phyloP scores from a whole-genome alignment of 2,888 invertebrate species.

The Trachelus troglodyta region DNA sequence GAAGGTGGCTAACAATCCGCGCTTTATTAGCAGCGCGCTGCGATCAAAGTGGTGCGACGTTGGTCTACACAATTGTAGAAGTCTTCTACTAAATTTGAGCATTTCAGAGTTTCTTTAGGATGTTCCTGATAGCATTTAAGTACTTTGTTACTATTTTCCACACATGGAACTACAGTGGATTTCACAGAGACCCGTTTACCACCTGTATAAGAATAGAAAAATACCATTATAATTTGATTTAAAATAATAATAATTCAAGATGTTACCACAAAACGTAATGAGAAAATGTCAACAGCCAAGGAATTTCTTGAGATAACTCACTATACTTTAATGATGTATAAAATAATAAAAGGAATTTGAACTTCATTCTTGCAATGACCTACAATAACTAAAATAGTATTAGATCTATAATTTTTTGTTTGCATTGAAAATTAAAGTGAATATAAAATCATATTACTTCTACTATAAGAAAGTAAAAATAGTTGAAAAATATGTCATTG shows the following conservation, averaged over 20 bases:
- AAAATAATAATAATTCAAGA: neutral
- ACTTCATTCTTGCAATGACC: neutral
- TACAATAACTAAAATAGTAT: neutral
- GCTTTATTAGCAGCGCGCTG: slow-evolving; percentile 50
- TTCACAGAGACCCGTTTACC: neutral
- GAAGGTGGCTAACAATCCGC: slow-evolving; percentile 21
- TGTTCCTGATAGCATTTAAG: slow-evolving; percentile 72
- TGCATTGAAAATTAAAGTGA: neutral
- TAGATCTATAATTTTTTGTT: neutral
- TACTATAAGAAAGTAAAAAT: neutral
- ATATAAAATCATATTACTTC: neutral
- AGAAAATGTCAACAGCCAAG: neutral
- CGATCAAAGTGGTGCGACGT: slow-evolving; percentile 67
- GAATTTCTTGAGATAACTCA: neutral
- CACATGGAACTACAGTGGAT: slow-evolving; percentile 67
- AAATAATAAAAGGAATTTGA: neutral
- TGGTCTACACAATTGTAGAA: slow-evolving; percentile 74
- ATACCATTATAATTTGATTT: neutral
- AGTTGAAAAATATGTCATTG: neutral
- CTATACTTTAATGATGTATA: neutral
- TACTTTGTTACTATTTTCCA: slow-evolving; percentile 69
- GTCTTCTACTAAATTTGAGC: slow-evolving; percentile 72
- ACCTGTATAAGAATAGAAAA: neutral
- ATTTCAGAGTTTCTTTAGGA: slow-evolving; percentile 72
- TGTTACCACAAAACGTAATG: neutral